phyloP scores from a whole-genome alignment of 2,797 vertebrate genomes.

The Acanthurus leucopareius region DNA sequence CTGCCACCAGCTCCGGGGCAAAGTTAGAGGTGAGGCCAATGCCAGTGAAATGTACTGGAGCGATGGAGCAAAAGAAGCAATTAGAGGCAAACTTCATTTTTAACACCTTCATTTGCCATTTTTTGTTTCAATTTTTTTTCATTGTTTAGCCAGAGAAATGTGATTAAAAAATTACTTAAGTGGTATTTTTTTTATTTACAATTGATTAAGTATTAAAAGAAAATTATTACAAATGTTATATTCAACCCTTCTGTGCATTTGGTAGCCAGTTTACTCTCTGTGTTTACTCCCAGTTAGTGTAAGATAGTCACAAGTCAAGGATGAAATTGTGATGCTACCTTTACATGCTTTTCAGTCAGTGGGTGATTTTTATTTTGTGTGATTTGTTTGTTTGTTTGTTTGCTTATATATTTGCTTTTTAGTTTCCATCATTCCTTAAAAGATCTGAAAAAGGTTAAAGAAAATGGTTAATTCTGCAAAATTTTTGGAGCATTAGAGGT shows the following conservation, averaged over 20 bases:
- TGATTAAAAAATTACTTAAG: neutral
- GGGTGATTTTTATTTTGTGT: slow-evolving; percentile 6
- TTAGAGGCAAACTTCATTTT: slow-evolving; percentile 27
- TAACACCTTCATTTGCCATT: slow-evolving; percentile 20
- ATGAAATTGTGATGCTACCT: slow-evolving; percentile 36
- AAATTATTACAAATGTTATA: slow-evolving; percentile 32
- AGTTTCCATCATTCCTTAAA: slow-evolving; percentile 1
- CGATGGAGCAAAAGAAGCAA: slow-evolving; percentile 39
- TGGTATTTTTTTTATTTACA: neutral
- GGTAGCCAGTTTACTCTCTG: neutral
- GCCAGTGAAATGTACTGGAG: slow-evolving; percentile 62
- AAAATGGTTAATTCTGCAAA: slow-evolving; percentile 48
- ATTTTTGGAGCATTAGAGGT: slow-evolving; percentile 53
- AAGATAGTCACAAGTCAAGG: slow-evolving; percentile 31
- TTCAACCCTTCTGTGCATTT: slow-evolving; percentile 22
- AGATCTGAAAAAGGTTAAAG: slow-evolving; percentile 33
- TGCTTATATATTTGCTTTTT: neutral
- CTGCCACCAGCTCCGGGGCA: slow-evolving; percentile 82
- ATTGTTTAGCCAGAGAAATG: neutral
- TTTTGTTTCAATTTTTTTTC: neutral
- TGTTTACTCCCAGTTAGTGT: slow-evolving; percentile 2
- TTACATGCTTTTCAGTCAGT: slow-evolving; percentile 40
- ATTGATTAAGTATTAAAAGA: neutral
- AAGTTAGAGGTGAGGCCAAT: slow-evolving; percentile 81
- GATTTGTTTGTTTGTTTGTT: neutral